Conservation (phyloP, 2,797 vertebrate genomes). For the Sylvia borin region DNA sequence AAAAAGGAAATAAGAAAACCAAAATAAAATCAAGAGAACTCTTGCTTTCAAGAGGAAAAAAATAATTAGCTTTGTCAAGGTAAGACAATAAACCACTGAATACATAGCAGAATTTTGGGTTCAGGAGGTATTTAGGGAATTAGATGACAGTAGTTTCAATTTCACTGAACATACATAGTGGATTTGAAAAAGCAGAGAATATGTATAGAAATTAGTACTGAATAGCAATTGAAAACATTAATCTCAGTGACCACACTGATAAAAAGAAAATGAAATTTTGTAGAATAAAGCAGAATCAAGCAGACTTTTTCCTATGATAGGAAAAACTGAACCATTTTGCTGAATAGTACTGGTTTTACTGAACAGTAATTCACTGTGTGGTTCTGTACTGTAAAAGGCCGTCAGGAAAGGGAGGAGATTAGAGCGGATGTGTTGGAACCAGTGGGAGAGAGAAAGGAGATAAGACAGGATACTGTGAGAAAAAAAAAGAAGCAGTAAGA, state of each 20-base stretch:
- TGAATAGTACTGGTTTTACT: background rate
- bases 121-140: background rate
- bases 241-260: background rate
- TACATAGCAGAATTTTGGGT: background rate
- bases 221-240: background rate
- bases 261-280: background rate
- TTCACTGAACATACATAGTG: background rate
- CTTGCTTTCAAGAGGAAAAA: background rate
- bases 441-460: background rate
- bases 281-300: background rate
- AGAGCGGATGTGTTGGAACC: background rate
- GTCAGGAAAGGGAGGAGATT: background rate
- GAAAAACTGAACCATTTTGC: background rate
- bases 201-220: background rate
- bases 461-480: background rate
- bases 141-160: background rate
- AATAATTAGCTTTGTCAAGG: background rate
- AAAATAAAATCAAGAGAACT: background rate
- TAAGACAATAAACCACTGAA: background rate
- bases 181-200: background rate
- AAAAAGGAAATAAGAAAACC: background rate
- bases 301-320: background rate
- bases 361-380: background rate
- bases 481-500: background rate
- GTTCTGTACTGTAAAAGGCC: background rate